Evolutionary conservation across 2,113 vertebrate species (phyloP), one percentile per base, ranked within the genome.

Genomic region (Sceloporus tristichus): DNA sequence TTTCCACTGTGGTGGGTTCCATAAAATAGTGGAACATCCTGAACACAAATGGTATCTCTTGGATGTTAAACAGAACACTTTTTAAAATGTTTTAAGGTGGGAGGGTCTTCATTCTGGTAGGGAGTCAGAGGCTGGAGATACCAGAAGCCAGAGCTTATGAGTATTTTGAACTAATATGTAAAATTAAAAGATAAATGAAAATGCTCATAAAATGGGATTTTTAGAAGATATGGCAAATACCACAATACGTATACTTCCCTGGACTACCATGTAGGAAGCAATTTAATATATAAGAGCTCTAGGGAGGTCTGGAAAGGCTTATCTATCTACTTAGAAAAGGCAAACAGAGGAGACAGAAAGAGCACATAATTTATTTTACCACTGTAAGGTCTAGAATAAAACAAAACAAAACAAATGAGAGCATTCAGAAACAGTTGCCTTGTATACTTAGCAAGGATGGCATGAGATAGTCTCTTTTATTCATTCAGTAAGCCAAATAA

Each of bases 61-160:
- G 54, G 95, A 96, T 34, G 7, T 75, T 91, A 95, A 95, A 84
- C 95, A 95, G 95, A 92, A 74, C 86, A 71, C n/a, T 29, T 14
- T 82, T 88, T 85, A 77, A 89, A 92, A 87, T 85, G 42, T 48
- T 66, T 92, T 85, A 80, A 81, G 29, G 87, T 76, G 89, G 88
- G 81, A 92, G 48, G 25, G 70, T 86, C 23, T 90, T 92, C 29
- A 25, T 21, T 40, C 88, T 1, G 5, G 74, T 87, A 23, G 79
- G 94, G 93, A 93, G 89, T 86, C 81, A 88, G 87, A 79, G 71
- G 10, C 5, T 82, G 66, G 71, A 86, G 88, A 92, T 73, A 90
- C 78, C 92, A 93, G 54, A 82, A 68, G 62, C 74, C 75, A 71
- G 92, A 92, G 84, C 87, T 92, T 91, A 83, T 79, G 34, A 86